Base-by-base conservation (phyloP, 2,113 vertebrate species). In the Phyllostomus discolor region DNA sequence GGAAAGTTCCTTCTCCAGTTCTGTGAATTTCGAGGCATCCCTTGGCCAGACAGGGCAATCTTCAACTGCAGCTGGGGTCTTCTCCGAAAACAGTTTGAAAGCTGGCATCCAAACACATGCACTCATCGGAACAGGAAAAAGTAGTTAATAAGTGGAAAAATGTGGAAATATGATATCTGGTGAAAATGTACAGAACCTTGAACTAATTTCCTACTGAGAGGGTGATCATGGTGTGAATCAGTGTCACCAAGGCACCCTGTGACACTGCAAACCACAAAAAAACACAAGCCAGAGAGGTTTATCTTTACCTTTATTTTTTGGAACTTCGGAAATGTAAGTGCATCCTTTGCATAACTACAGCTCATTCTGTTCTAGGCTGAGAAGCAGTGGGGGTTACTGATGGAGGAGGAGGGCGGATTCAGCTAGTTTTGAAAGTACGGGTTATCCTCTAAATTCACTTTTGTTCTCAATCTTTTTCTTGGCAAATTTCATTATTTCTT, bases 391-490 rank as follows among this genome's bases (percentile, higher is more conserved):
- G 19, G 16, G 62, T 90, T 72, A 72, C 43, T n/a, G 62, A 73
- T 31, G 79, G 78, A 62, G 22, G 88, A 14, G 26, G 66, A 85
- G 48, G 46, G 64, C 38, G 90, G n/a, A 80, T 28, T 26, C 12
- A 66, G 76, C 64, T 79, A 52, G 46, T 70, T 92, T 90, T 48
- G 7, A 84, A 82, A 93, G 20, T 59, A 80, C 57, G 38, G 62
- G 78, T 57, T 59, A 62, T 59, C 54, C 82, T 94, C 73, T 91
- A 52, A 52, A 82, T 94, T 96, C 91, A 33, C 48, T 87, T 90
- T 88, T 82, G 78, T 72, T 94, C 93, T 79, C 79, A 26, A 91
- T 90, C 38, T 43, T 94, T 92, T 84, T 92, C 67, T 70, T 93
- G 64, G 54, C 57, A 83, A 73, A 91, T 86, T 94, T 94, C 8